phyloP scores from a whole-genome alignment of 2,888 invertebrate species.

The Orgyia antiqua region DNA sequence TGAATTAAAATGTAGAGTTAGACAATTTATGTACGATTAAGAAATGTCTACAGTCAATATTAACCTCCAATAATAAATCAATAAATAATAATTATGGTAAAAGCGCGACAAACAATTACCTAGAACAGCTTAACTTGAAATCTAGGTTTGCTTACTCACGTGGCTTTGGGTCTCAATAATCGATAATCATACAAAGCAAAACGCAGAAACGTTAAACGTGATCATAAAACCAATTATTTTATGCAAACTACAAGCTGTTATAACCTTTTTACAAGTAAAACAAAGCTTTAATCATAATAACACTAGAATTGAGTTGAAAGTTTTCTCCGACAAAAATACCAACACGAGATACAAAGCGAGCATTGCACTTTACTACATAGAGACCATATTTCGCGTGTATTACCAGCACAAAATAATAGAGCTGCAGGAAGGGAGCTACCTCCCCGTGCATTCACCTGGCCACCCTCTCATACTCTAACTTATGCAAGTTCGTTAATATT shows the following conservation, averaged over 20 bases:
- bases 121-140: conserved; percentile 12
- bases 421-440: conserved; percentile 21
- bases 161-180: conserved; percentile 2
- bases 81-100: conserved; percentile 27
- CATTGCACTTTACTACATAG: conserved; percentile 36
- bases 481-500: conserved; percentile 74
- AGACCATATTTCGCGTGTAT: conserved; percentile 30
- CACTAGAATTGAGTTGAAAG: conserved; percentile 25
- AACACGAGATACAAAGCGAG: conserved; percentile 26
- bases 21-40: too few species aligned
- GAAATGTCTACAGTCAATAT: too few species aligned
- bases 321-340: conserved; percentile 36
- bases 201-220: too few species aligned
- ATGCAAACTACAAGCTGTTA: background rate
- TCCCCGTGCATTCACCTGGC: conserved; percentile 54
- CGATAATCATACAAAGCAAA: conserved; percentile 7
- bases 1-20: too few species aligned
- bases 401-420: conserved; percentile 32
- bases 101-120: conserved; percentile 10
- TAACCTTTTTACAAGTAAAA: background rate
- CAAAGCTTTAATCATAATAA: conserved; percentile 25
- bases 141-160: conserved; percentile 5
- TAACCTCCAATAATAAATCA: too few species aligned
- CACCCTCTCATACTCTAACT: conserved; percentile 39
- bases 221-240: too few species aligned